Evolutionary conservation across 2,888 invertebrate genomes (phyloP).

Genomic region (Seladonia tumulorum): DNA sequence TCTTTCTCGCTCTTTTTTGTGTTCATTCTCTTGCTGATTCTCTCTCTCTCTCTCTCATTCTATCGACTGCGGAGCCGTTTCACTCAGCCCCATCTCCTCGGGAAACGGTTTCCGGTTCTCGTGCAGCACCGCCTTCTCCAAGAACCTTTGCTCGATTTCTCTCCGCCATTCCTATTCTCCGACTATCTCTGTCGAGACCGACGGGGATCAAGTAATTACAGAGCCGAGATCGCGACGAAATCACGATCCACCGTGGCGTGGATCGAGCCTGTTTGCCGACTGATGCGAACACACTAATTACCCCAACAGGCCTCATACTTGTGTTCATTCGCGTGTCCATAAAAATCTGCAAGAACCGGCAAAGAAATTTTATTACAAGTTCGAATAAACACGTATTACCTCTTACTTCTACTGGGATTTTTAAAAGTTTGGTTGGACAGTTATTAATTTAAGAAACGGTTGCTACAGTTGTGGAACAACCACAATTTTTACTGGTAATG

Average conservation of each 20-base stretch:
- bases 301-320: neutral
- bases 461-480: too few relatives aligned
- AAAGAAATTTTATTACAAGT: neutral
- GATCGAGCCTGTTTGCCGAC: neutral
- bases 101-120: constrained; percentile 40
- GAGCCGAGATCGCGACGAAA: constrained; percentile 23
- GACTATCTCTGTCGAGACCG: neutral
- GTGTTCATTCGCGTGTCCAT: neutral
- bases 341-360: neutral
- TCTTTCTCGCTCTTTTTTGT: neutral
- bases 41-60: neutral
- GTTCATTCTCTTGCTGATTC: neutral
- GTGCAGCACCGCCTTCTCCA: constrained; percentile 1
- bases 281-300: constrained; percentile 4
- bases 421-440: neutral
- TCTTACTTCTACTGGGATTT: neutral
- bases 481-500: too few relatives aligned
- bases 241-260: constrained; percentile 13
- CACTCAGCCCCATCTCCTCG: constrained; percentile 24
- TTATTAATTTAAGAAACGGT: too few relatives aligned
- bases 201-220: constrained; percentile 29
- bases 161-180: constrained; percentile 2
- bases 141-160: constrained; percentile 10
- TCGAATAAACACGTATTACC: neutral
- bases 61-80: constrained; percentile 13